Evolutionary conservation across 2,113 vertebrate genomes (phyloP).

Genomic region (Muscicapa adusta): DNA sequence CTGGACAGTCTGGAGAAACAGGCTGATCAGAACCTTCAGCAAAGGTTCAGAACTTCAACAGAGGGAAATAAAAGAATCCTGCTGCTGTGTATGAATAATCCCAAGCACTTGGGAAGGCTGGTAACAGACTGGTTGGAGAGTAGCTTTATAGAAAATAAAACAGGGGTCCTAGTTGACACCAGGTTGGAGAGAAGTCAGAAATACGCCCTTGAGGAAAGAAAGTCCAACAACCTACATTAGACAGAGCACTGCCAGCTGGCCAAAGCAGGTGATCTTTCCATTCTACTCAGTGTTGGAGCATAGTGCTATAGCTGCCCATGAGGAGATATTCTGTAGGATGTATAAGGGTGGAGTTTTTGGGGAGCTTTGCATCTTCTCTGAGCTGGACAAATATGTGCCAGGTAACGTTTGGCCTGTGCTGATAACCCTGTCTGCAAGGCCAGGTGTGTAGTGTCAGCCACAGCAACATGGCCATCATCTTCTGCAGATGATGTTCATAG

Average conservation of each 20-base stretch:
- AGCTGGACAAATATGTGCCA: rapidly evolving
- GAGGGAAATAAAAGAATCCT: neutral
- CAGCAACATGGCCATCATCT: neutral
- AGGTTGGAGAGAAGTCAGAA: neutral
- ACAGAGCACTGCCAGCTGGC: neutral
- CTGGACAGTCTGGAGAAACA: neutral
- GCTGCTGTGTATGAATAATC: neutral
- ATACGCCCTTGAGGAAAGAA: neutral
- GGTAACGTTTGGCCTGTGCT: neutral
- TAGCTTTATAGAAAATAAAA: neutral
- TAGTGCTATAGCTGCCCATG: neutral
- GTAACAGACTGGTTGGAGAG: neutral
- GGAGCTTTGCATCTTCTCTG: neutral
- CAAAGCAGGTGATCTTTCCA: neutral
- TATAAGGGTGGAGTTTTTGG: neutral
- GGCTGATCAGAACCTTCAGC: neutral
- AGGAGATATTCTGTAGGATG: neutral
- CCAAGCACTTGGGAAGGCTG: neutral
- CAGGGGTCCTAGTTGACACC: neutral
- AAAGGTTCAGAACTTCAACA: neutral
- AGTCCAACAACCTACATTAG: no score
- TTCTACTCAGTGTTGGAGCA: neutral
- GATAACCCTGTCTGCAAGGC: neutral
- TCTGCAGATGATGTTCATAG: neutral
- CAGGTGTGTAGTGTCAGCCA: neutral